Evolutionary conservation across 2,113 vertebrate genomes (phyloP).

Genomic region (Phrynosoma blainvillii): DNA sequence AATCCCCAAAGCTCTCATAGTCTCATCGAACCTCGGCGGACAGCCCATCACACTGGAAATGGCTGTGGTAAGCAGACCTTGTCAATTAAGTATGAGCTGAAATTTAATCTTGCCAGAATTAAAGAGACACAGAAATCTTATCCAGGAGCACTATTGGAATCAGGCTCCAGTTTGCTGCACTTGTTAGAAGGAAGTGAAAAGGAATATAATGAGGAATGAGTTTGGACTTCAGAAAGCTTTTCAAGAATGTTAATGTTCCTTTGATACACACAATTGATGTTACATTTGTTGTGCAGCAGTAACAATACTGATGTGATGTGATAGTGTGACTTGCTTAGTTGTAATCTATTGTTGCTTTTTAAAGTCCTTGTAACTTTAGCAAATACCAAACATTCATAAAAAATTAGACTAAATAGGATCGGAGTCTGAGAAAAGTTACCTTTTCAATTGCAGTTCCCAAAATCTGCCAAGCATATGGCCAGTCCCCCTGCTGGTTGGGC

Average conservation of each 20-base stretch:
- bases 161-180: neutral
- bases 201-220: conserved; percentile 38
- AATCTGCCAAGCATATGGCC: too few species aligned
- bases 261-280: neutral
- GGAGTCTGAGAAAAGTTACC: too few species aligned
- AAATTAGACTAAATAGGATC: too few species aligned
- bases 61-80: conserved; percentile 78
- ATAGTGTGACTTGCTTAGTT: neutral
- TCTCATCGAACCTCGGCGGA: conserved; percentile 64
- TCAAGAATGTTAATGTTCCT: neutral
- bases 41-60: conserved; percentile 75
- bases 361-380: neutral
- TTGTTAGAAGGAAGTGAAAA: conserved; percentile 34
- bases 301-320: rapidly evolving
- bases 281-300: neutral
- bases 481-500: too few species aligned
- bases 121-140: conserved; percentile 44
- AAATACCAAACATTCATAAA: too few species aligned
- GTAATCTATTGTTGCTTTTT: neutral
- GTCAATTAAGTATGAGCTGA: conserved; percentile 69
- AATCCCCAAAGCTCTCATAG: conserved; percentile 62
- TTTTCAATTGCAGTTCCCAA: too few species aligned
- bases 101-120: conserved; percentile 62
- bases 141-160: conserved; percentile 3
- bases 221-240: conserved; percentile 47